A percentile compares a stretch with the other conserved stretches of the same genome.
Evolutionary conservation across 2,113 vertebrate genomes (phyloP).

Genomic region (Gymnogyps californianus): DNA sequence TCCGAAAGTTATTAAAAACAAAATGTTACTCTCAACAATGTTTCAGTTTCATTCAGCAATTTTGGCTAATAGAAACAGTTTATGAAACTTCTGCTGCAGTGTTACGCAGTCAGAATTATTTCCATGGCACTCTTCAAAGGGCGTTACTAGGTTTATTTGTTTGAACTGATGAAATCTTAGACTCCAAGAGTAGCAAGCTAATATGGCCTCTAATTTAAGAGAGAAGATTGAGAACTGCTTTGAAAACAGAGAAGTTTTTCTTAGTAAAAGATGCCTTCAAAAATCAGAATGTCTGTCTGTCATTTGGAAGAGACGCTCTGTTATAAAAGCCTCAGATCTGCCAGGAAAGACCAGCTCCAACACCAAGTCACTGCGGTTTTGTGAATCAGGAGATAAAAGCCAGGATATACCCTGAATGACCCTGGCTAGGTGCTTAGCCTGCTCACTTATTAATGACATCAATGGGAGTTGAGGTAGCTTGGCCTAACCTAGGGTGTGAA

Average conservation of each 20-base stretch:
- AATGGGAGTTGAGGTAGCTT: not conserved
- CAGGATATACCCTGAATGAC: not conserved
- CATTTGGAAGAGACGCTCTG: not conserved
- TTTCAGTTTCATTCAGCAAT: not conserved
- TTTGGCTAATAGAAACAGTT: not conserved
- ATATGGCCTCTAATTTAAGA: constrained; percentile 1
- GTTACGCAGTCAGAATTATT: not conserved
- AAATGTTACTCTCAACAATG: not conserved
- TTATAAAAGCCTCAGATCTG: not conserved
- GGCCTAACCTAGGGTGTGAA: not conserved
- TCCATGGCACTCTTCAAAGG: not conserved
- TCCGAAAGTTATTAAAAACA: constrained; percentile 24
- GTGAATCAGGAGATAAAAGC: not conserved
- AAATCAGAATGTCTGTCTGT: not conserved
- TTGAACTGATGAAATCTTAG: constrained; percentile 24
- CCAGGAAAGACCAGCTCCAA: not conserved
- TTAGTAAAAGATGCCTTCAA: not conserved
- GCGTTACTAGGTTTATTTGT: not conserved
- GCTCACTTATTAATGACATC: not conserved
- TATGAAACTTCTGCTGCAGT: constrained; percentile 9
- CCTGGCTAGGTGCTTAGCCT: not conserved
- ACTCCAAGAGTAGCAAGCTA: not conserved
- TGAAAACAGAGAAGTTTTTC: not conserved
- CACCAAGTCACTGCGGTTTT: not conserved
- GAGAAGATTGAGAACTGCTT: not conserved